These are phyloP conservation scores for Dexiosoma caninum DNA, from an alignment of 2,888 invertebrate genomes.

Conservation along the genomic window DNA sequence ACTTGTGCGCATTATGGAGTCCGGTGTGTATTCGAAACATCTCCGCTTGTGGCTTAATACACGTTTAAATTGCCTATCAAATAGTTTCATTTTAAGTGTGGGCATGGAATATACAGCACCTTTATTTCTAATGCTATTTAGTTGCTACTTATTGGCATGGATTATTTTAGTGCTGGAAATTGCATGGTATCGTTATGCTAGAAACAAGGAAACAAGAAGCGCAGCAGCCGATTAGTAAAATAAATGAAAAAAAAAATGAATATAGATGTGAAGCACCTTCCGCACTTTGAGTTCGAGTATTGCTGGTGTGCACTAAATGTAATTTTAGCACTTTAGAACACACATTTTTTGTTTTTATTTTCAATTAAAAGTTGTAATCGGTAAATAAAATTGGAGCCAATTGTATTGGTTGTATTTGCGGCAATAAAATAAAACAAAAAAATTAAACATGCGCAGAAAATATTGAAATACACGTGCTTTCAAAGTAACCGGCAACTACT, in stretches of 20 bases:
- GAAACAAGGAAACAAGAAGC: background rate
- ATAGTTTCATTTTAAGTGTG: slow-evolving; percentile 71
- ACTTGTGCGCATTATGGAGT: slow-evolving; percentile 70
- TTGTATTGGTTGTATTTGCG: background rate
- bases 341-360: background rate
- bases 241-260: background rate
- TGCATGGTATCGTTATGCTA: slow-evolving; percentile 18
- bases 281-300: slow-evolving; percentile 4
- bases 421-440: too few relatives aligned
- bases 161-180: slow-evolving; percentile 70
- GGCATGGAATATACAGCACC: slow-evolving; percentile 75
- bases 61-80: slow-evolving; percentile 70
- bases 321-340: background rate
- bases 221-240: too few relatives aligned
- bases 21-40: slow-evolving; percentile 69
- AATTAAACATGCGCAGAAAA: background rate
- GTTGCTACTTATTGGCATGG: slow-evolving; percentile 68
- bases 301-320: background rate
- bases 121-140: slow-evolving; percentile 71
- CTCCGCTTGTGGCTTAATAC: slow-evolving; percentile 70
- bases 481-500: background rate
- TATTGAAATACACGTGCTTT: background rate
- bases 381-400: background rate
- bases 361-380: too few relatives aligned
- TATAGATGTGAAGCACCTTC: background rate